Evolutionary conservation across 2,888 invertebrate species (phyloP).

Genomic region (Mesochorus sp.): DNA sequence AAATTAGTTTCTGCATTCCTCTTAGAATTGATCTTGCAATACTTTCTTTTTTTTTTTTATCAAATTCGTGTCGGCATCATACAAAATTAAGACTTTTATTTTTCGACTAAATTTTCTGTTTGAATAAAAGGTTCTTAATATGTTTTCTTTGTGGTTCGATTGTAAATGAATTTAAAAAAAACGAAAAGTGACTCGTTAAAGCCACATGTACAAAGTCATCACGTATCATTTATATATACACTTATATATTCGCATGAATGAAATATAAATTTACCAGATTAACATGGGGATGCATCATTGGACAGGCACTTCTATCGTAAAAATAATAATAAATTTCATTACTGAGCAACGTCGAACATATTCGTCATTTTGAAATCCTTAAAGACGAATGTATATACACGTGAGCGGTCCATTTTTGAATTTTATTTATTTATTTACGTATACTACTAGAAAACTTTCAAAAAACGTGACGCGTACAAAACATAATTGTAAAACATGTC

Average conservation of each 20-base stretch:
- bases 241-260: slow-evolving; percentile 43
- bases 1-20: no score
- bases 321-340: slow-evolving; percentile 8
- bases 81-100: slow-evolving; percentile 14
- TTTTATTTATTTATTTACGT: no score
- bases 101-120: no score
- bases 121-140: no score
- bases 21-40: slow-evolving; percentile 17
- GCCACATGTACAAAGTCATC: slow-evolving; percentile 61
- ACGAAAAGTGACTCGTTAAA: slow-evolving; percentile 19
- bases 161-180: neutral
- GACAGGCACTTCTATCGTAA: no score
- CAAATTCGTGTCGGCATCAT: slow-evolving; percentile 16
- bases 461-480: no score
- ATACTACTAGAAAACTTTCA: no score
- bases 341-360: slow-evolving; percentile 20
- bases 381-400: slow-evolving; percentile 67
- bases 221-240: slow-evolving; percentile 49
- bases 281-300: no score
- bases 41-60: slow-evolving; percentile 19
- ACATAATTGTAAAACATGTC: no score
- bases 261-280: slow-evolving; percentile 34
- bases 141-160: no score
- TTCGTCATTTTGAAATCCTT: slow-evolving; percentile 63
- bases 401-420: no score